phyloP scores from a whole-genome alignment of 1,140 invertebrate genomes.

The Bombus confusus region DNA sequence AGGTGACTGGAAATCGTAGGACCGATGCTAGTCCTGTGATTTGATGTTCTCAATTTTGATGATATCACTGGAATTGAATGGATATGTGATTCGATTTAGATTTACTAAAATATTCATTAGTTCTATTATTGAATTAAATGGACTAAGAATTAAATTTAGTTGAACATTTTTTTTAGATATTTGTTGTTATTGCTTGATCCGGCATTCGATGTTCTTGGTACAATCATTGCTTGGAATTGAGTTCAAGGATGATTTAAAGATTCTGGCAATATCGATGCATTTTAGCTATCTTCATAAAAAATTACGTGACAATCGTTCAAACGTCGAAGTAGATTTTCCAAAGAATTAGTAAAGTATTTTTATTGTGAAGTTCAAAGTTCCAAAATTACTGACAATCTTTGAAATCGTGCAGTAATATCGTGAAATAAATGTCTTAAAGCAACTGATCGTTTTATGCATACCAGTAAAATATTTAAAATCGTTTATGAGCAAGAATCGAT shows the following conservation, averaged over 20 bases:
- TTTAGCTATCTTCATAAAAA: too few relatives aligned
- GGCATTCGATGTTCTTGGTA: too few relatives aligned
- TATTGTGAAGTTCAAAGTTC: neutral
- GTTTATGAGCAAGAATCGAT: neutral
- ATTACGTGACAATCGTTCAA: neutral
- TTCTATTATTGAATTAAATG: too few relatives aligned
- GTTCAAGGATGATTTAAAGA: neutral
- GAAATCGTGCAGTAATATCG: neutral
- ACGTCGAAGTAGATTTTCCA: neutral
- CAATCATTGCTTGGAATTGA: neutral
- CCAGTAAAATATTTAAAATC: neutral
- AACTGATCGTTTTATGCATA: neutral
- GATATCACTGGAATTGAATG: neutral
- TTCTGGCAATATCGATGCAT: neutral
- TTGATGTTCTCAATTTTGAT: neutral
- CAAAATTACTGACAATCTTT: neutral
- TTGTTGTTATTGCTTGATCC: neutral
- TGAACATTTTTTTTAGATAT: too few relatives aligned
- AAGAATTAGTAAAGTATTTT: neutral
- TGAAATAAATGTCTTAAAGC: neutral
- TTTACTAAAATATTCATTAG: neutral
- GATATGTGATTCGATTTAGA: neutral
- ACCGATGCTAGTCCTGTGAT: neutral
- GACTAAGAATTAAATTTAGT: too few relatives aligned
- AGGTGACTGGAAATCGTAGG: neutral